A percentile compares a stretch with the other conserved stretches of the same genome.
These are phyloP conservation scores for Rhaphigaster nebulosa DNA, from an alignment of 2,888 invertebrate genomes.

Conservation along the genomic window DNA sequence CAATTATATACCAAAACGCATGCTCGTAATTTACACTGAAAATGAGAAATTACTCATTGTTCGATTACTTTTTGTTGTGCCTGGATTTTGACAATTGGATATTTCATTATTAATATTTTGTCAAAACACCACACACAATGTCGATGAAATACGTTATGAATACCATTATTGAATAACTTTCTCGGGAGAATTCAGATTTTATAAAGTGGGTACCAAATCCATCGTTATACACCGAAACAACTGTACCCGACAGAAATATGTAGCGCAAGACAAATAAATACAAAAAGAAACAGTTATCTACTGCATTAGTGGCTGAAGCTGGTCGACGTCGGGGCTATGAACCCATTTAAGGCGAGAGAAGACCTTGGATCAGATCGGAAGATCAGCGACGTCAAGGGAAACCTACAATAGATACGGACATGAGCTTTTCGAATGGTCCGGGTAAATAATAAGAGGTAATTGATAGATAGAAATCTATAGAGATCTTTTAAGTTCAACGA, in stretches of 20 bases:
- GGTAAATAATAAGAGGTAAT: not conserved
- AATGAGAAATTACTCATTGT: not conserved
- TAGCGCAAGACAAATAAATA: not conserved
- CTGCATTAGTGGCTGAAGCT: not conserved
- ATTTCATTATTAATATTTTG: not conserved
- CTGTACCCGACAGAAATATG: not conserved
- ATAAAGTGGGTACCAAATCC: not conserved
- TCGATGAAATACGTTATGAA: not conserved
- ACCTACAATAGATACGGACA: constrained; percentile 8
- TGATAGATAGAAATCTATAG: not conserved
- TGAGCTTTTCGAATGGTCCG: not conserved
- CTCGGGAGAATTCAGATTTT: not conserved
- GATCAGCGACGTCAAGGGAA: not conserved
- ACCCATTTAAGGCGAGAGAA: not conserved
- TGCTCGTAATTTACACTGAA: too few species aligned
- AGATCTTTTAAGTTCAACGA: not conserved
- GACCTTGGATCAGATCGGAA: constrained; percentile 23
- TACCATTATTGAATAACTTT: not conserved
- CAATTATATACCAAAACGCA: too few species aligned
- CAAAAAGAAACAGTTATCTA: not conserved
- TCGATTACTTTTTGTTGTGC: not conserved
- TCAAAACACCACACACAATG: not conserved
- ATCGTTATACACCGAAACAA: not conserved
- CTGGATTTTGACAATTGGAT: not conserved
- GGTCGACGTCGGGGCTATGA: constrained; percentile 1